A percentile compares a stretch with the other conserved stretches of the same genome.
phyloP scores from a whole-genome alignment of 2,797 vertebrate genomes.

The Pachyuromys duprasi region DNA sequence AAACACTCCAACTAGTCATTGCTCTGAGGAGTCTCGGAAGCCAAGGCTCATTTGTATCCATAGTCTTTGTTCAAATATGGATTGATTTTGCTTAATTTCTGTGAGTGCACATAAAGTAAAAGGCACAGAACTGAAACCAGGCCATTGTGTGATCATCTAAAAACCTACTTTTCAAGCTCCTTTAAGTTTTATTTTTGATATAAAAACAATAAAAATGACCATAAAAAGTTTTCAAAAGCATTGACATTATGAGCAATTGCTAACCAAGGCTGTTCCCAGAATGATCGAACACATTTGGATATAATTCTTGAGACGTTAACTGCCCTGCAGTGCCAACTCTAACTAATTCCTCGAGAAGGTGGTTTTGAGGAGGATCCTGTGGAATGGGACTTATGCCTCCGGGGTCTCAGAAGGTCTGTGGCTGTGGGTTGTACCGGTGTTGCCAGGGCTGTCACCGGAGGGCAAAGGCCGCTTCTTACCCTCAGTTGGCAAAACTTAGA shows the following conservation, averaged over 20 bases:
- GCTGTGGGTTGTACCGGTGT: not conserved
- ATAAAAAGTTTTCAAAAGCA: constrained; percentile 79
- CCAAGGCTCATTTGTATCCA: constrained; percentile 81
- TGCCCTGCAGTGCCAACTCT: constrained; percentile 19
- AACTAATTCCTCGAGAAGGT: constrained; percentile 67
- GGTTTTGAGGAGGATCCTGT: not conserved
- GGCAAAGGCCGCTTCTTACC: not conserved
- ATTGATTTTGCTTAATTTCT: constrained; percentile 81
- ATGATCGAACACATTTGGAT: constrained; percentile 64
- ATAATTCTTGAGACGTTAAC: constrained; percentile 66
- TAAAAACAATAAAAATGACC: constrained; percentile 81
- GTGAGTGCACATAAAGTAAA: constrained; percentile 76
- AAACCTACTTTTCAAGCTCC: constrained; percentile 82
- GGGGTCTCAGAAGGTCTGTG: not conserved
- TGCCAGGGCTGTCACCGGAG: not conserved
- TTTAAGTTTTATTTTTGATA: constrained; percentile 86
- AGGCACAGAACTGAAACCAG: constrained; percentile 81
- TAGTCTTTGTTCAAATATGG: constrained; percentile 77
- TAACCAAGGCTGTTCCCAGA: constrained; percentile 52
- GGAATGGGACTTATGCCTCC: constrained; percentile 45
- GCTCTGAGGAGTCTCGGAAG: constrained; percentile 70
- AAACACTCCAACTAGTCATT: constrained; percentile 79
- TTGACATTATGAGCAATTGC: constrained; percentile 69
- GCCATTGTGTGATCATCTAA: constrained; percentile 81
- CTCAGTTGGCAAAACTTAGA: not conserved